Conservation (phyloP, 2,113 vertebrate genomes). For the Muntiacus muntjak region DNA sequence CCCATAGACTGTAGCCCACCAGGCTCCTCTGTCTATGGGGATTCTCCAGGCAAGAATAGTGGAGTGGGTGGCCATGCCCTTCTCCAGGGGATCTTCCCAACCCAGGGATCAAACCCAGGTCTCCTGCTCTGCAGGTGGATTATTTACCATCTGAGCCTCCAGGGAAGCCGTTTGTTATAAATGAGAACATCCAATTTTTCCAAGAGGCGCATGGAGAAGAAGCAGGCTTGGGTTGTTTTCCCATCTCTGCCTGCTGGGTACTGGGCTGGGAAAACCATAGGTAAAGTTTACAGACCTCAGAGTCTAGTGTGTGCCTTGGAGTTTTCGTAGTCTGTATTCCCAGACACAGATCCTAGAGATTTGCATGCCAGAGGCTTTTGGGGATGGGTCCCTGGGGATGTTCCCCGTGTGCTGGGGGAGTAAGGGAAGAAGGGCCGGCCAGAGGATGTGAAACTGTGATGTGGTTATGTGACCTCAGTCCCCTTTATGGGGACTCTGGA, state of each 20-base stretch:
- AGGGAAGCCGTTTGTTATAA: neutral
- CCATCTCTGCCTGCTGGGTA: neutral
- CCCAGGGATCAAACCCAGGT: neutral
- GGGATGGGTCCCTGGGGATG: neutral
- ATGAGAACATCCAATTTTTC: neutral
- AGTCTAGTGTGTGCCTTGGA: neutral
- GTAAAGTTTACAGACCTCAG: too few relatives aligned
- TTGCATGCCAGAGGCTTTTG: neutral
- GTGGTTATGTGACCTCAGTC: neutral
- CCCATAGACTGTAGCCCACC: neutral
- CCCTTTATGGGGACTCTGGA: neutral
- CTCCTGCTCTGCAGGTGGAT: neutral
- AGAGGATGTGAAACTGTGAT: fast-evolving
- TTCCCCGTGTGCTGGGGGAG: fast-evolving
- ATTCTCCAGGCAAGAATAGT: neutral
- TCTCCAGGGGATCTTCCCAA: neutral
- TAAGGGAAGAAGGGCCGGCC: neutral
- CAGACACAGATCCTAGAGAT: neutral
- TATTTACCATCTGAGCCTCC: neutral
- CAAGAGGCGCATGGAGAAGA: fast-evolving
- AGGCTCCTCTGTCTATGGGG: neutral
- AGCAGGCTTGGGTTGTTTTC: neutral
- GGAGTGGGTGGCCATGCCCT: neutral
- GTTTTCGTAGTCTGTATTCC: neutral
- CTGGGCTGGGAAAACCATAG: fast-evolving